A percentile compares a stretch with the other conserved stretches of the same genome.
Conservation (phyloP, 2,113 vertebrate species). For the Lepus americanus region DNA sequence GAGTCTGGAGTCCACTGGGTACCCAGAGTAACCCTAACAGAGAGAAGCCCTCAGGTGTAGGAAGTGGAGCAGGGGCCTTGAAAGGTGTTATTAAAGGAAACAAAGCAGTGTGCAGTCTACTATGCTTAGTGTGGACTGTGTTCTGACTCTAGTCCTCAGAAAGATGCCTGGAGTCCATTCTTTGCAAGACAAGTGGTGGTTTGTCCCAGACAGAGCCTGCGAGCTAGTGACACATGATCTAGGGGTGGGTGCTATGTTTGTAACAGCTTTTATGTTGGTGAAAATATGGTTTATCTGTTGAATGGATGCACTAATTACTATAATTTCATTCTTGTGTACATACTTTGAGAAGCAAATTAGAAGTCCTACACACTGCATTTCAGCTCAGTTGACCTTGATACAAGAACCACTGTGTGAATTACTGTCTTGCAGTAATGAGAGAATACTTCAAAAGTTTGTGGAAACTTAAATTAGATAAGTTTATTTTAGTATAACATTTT, state of each 20-base stretch:
- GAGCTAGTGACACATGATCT: background rate
- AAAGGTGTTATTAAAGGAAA: constrained; percentile 19
- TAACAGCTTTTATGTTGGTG: constrained; percentile 17
- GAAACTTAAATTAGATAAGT: no score
- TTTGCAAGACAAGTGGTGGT: background rate
- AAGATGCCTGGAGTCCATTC: background rate
- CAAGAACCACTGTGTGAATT: background rate
- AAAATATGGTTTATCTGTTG: constrained; percentile 6
- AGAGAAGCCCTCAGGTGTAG: background rate
- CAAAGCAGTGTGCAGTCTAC: background rate
- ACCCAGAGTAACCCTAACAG: background rate
- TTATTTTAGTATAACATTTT: no score
- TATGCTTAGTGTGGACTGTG: background rate
- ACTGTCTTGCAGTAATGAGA: constrained; percentile 5
- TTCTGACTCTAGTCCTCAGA: background rate
- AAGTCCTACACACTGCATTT: background rate
- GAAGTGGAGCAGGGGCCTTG: constrained; percentile 10
- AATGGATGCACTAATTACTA: background rate
- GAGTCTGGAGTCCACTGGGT: background rate
- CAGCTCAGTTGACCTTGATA: background rate
- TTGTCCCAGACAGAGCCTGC: background rate
- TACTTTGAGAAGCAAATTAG: constrained; percentile 9
- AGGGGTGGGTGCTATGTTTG: background rate
- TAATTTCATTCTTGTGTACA: background rate
- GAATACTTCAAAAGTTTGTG: no score